Evolutionary conservation across 2,113 vertebrate species (phyloP), one percentile per base, ranked within the genome.

Genomic region (Ardeotis arabs): DNA sequence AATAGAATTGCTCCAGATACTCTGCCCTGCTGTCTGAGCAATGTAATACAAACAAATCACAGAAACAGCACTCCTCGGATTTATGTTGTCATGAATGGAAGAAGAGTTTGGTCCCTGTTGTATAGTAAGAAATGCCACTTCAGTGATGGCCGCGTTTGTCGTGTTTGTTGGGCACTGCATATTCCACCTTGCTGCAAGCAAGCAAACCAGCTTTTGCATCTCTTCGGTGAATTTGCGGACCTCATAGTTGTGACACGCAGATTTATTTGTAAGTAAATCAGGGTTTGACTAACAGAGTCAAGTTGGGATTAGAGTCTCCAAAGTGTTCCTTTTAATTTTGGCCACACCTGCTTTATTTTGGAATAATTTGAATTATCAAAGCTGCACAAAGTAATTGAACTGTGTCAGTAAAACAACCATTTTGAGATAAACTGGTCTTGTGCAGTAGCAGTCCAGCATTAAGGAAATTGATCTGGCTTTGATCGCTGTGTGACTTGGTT

Each of bases 121-220:
- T 25, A 4, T 4, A 15, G 35, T 47, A 19, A 72, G 67, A 79
- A 87, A 41, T 5, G 12, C 0, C 52, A 41, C 6, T 9, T 81
- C 1, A 53, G 49, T 55, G 63, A 41, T 0, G 7, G 6, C 52
- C 0, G 0, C 12, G 3, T 63, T 29, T 37, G 21, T 18, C 7
- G 29, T 12, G 18, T n/a, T 49, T 63, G 28, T 27, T 81, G 60
- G 60, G 60, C 74, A 22, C 37, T 87, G 64, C 33, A n/a, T 2
- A 18, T 62, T 41, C 37, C 64, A 59, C n/a, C 47, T 1, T 11
- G 20, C 44, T 55, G 64, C 60, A 8, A 47, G 59, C 25, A 62
- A 21, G 21, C 27, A 25, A 28, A 14, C 37, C 15, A 45, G 12
- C 16, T 62, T 44, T 45, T 49, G 21, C 39, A 49, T 29, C 67